phyloP scores from a whole-genome alignment of 2,888 invertebrate genomes.

The Campoplex capitator region DNA sequence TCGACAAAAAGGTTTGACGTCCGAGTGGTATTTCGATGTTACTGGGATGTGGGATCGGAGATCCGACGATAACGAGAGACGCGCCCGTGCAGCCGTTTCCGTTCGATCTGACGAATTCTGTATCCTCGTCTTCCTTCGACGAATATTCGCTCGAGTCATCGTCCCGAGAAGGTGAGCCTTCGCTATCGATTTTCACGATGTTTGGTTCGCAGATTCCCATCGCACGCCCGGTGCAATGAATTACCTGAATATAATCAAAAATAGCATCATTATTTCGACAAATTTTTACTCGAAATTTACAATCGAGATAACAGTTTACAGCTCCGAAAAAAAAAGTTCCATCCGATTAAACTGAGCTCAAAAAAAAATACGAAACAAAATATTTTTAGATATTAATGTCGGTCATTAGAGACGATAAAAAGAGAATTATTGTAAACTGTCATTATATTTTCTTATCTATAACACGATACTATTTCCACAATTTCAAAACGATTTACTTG shows the following conservation, averaged over 20 bases:
- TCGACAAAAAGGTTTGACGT: slow-evolving; percentile 94
- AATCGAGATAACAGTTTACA: background rate
- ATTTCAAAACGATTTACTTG: background rate
- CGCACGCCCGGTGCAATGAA: slow-evolving; percentile 94
- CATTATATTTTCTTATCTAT: background rate
- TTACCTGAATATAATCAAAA: slow-evolving; percentile 87
- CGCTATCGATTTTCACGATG: slow-evolving; percentile 50
- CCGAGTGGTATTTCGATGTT: slow-evolving; percentile 96
- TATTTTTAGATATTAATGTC: background rate
- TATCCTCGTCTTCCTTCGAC: slow-evolving; percentile 76
- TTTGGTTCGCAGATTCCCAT: slow-evolving; percentile 80
- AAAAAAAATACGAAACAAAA: background rate
- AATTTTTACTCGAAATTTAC: background rate
- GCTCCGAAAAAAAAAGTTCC: background rate
- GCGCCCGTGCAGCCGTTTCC: slow-evolving; percentile 76
- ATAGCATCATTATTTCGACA: background rate
- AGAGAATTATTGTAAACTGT: background rate
- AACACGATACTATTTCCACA: background rate
- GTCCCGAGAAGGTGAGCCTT: slow-evolving; percentile 56
- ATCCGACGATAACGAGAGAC: slow-evolving; percentile 91
- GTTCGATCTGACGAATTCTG: slow-evolving; percentile 49
- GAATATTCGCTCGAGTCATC: slow-evolving; percentile 54
- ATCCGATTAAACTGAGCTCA: background rate
- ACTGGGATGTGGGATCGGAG: slow-evolving; percentile 95
- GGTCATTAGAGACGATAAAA: background rate